These are phyloP conservation scores for Meloidogyne hapla DNA, from an alignment of 1,140 invertebrate species.

Conservation along the genomic window DNA sequence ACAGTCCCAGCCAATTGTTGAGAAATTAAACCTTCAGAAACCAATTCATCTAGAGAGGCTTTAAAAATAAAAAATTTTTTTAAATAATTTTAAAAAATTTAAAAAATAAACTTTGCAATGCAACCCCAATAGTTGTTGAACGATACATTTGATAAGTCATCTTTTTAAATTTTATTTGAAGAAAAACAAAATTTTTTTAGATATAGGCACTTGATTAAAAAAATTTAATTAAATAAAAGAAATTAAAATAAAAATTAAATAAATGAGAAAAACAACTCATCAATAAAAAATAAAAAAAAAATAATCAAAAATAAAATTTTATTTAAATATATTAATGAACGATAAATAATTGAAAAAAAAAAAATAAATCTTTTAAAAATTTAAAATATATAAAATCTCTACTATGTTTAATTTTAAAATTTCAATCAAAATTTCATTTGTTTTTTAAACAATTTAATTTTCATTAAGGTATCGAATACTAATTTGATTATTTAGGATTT, in stretches of 20 bases:
- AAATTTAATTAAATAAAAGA: neutral
- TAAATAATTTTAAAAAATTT: neutral
- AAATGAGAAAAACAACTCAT: conserved; percentile 4
- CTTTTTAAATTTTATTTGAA: conserved; percentile 65
- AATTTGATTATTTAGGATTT: too few relatives aligned
- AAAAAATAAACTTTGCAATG: conserved; percentile 73
- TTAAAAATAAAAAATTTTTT: neutral
- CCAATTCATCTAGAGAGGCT: conserved; percentile 79
- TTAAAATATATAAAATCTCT: too few relatives aligned
- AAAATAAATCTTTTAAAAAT: too few relatives aligned
- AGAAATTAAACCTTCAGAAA: conserved; percentile 92
- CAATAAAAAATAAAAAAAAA: neutral
- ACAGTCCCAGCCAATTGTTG: conserved; percentile 86
- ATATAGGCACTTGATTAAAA: neutral
- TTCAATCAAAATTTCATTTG: too few relatives aligned
- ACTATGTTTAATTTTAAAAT: too few relatives aligned
- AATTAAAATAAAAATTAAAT: conserved; percentile 65
- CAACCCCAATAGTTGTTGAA: conserved; percentile 93
- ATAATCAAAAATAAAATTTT: neutral
- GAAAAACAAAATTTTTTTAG: neutral
- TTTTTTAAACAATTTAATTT: too few relatives aligned
- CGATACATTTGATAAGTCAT: conserved; percentile 95
- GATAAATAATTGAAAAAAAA: too few relatives aligned
- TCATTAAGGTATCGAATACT: too few relatives aligned
- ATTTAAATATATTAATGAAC: neutral